Conservation (phyloP, 2,888 invertebrate species). For the Platynereis dumerilii region DNA sequence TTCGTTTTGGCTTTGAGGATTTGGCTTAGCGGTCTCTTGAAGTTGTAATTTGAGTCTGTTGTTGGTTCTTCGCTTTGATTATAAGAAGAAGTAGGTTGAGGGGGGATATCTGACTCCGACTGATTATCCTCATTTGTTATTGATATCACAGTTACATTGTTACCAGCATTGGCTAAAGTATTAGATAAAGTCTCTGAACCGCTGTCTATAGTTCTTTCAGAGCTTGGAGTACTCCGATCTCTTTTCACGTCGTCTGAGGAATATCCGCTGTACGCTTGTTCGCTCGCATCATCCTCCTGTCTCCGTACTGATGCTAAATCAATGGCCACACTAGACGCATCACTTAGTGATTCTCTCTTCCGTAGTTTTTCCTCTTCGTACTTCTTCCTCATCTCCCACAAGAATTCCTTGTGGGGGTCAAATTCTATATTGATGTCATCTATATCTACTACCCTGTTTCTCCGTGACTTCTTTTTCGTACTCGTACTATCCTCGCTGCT, state of each 20-base stretch:
- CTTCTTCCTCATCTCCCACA: conserved; percentile 31
- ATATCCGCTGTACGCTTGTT: background rate
- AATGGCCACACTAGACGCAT: background rate
- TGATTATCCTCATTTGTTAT: no score
- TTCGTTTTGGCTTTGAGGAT: no score
- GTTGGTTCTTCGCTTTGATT: background rate
- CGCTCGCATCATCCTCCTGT: background rate
- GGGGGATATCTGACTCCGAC: no score
- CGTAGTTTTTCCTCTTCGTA: conserved; percentile 23
- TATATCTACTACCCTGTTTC: conserved; percentile 29
- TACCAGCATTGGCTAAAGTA: no score
- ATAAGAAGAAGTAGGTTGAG: background rate
- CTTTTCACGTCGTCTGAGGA: background rate
- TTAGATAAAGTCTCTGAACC: no score
- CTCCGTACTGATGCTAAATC: background rate
- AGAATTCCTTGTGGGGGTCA: conserved; percentile 30
- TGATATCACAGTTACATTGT: no score
- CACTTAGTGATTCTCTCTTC: background rate
- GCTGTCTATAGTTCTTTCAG: no score
- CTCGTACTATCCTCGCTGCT: conserved; percentile 1
- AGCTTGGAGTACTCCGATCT: no score
- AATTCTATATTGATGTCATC: conserved; percentile 31
- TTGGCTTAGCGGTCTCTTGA: no score
- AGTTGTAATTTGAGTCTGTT: background rate
- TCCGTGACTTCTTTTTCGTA: conserved; percentile 2